These are phyloP conservation scores for Poeciliopsis turneri DNA, from an alignment of 2,797 vertebrate species.

Conservation along the genomic window DNA sequence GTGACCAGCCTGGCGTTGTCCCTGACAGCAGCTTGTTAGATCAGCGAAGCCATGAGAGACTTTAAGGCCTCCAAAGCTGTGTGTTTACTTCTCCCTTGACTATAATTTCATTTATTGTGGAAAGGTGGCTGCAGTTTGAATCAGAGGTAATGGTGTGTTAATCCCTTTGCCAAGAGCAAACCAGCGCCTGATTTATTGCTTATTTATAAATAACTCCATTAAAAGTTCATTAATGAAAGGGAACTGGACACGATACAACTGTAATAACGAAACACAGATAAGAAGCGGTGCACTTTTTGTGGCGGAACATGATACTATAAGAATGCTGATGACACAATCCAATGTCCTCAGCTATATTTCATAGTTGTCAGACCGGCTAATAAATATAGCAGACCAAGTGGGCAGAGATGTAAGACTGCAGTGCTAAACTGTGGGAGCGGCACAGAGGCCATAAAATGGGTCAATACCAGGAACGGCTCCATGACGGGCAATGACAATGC, in stretches of 20 bases:
- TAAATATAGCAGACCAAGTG: slow-evolving; percentile 7
- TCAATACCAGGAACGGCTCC: slow-evolving; percentile 56
- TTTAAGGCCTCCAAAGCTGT: slow-evolving; percentile 5
- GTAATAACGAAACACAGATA: slow-evolving; percentile 8
- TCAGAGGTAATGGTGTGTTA: background rate
- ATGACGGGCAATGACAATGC: slow-evolving; percentile 83
- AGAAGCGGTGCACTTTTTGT: background rate
- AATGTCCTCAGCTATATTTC: slow-evolving; percentile 29
- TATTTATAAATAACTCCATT: background rate
- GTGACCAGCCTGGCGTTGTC: slow-evolving; percentile 16
- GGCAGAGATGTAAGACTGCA: slow-evolving; percentile 41
- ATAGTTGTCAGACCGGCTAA: slow-evolving; percentile 26
- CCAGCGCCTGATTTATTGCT: background rate
- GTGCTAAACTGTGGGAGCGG: slow-evolving; percentile 41
- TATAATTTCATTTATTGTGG: background rate
- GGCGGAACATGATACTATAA: background rate
- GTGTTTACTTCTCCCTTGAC: slow-evolving; percentile 7
- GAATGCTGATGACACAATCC: slow-evolving; percentile 11
- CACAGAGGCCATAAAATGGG: slow-evolving; percentile 34
- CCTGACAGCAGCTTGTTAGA: slow-evolving; percentile 20
- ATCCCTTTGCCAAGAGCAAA: background rate
- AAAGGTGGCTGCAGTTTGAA: background rate
- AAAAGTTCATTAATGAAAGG: background rate
- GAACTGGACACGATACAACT: background rate
- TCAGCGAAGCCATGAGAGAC: slow-evolving; percentile 22